phyloP scores from a whole-genome alignment of 2,797 vertebrate species.

The Catamblyrhynchus diadema region DNA sequence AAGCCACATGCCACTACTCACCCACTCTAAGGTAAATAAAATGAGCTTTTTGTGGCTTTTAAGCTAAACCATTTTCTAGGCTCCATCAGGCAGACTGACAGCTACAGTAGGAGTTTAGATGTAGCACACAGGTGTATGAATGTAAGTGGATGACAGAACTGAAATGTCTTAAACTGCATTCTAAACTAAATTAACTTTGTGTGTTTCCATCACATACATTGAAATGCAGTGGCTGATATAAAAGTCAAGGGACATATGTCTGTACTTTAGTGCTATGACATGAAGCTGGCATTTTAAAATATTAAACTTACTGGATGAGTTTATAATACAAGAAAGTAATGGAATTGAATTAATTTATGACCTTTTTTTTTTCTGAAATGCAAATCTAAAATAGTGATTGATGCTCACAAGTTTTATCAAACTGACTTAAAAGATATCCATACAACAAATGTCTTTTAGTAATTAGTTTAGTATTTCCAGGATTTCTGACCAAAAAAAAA shows the following conservation, averaged over 20 bases:
- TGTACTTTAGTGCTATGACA: not conserved
- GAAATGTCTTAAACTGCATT: not conserved
- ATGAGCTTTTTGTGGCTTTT: not conserved
- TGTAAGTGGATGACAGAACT: not conserved
- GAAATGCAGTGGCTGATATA: not conserved
- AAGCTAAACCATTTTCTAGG: not conserved
- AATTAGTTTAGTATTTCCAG: not conserved
- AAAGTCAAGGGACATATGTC: not conserved
- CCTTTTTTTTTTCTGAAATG: slow-evolving; percentile 1
- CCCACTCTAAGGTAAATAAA: not conserved
- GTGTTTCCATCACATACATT: not conserved
- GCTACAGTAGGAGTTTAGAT: not conserved
- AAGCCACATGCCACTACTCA: not conserved
- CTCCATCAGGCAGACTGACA: not conserved
- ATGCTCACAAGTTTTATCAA: not conserved
- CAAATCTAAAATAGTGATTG: not conserved
- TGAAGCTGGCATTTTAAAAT: not conserved
- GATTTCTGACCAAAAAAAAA: not conserved
- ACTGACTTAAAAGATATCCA: not conserved
- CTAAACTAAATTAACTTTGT: not conserved
- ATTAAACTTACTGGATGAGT: not conserved
- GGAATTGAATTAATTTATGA: not conserved
- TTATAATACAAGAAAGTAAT: not conserved
- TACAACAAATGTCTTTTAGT: not conserved
- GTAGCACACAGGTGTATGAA: not conserved